Evolutionary conservation across 92 coral and sea anemone genomes (phyloP).

Genomic region (Desmophyllum pertusum): DNA sequence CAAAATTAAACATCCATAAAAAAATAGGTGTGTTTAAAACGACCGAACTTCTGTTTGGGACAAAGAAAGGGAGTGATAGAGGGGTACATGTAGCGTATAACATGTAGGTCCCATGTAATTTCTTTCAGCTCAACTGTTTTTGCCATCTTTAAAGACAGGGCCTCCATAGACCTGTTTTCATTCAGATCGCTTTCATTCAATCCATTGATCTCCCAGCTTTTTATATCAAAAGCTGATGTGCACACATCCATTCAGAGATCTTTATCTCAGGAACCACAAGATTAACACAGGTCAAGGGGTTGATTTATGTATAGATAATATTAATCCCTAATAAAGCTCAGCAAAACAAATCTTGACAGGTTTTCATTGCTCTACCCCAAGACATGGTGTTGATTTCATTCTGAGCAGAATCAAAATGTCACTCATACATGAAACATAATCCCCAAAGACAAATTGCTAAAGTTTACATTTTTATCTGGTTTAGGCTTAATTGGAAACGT

Average conservation of each 20-base stretch:
- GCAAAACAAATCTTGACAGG: background rate
- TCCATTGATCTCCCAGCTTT: conserved; percentile 15
- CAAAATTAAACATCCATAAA: too few relatives aligned
- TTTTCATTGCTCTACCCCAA: background rate
- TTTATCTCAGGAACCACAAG: too few relatives aligned
- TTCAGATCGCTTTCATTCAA: background rate
- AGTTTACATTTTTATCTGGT: conserved; percentile 4
- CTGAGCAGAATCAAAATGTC: background rate
- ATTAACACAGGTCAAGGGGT: conserved; percentile 6
- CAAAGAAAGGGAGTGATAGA: background rate
- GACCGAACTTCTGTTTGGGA: background rate
- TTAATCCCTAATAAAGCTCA: conserved; percentile 17
- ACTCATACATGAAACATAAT: conserved; percentile 10
- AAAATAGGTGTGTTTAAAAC: too few relatives aligned
- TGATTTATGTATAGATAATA: conserved; percentile 13
- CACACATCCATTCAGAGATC: background rate
- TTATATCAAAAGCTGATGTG: background rate
- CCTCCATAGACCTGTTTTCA: background rate
- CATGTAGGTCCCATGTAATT: background rate
- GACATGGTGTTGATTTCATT: conserved; percentile 8
- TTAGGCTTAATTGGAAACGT: conserved; percentile 22
- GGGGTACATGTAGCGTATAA: too few relatives aligned
- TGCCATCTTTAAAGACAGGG: background rate
- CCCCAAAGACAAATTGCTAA: conserved; percentile 23
- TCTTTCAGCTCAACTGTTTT: background rate